phyloP scores from a whole-genome alignment of 2,888 invertebrate genomes.

The Zaprionus obscuricornis region DNA sequence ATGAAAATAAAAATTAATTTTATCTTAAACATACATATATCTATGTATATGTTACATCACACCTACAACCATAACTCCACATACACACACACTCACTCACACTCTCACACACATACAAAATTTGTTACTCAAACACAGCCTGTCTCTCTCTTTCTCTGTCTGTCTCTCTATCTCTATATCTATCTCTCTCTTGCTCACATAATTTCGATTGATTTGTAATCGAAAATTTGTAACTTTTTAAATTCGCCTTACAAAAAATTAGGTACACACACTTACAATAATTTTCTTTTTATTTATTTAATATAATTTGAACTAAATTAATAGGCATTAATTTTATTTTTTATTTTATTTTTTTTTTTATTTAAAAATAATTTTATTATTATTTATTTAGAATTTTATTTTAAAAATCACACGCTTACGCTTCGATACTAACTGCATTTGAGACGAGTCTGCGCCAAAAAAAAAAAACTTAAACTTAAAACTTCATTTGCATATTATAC shows the following conservation, averaged over 20 bases:
- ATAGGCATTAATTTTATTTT: constrained; percentile 21
- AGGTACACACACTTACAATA: constrained; percentile 38
- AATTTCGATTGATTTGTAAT: constrained; percentile 40
- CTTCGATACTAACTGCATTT: constrained; percentile 74
- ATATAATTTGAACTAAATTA: constrained; percentile 5
- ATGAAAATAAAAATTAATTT: constrained; percentile 1
- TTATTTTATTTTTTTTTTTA: background rate
- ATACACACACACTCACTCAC: constrained; percentile 25
- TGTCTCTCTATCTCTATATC: constrained; percentile 33
- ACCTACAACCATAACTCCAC: constrained; percentile 6
- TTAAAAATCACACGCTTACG: constrained; percentile 65
- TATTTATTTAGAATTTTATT: constrained; percentile 12
- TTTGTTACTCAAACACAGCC: too few relatives aligned
- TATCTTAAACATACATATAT: constrained; percentile 16
- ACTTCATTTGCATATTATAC: constrained; percentile 53
- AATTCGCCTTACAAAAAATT: constrained; percentile 23
- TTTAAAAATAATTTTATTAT: constrained; percentile 2
- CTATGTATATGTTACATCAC: constrained; percentile 28
- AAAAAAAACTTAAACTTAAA: constrained; percentile 14
- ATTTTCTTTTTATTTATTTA: constrained; percentile 22
- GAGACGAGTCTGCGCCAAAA: constrained; percentile 49
- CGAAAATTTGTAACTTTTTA: constrained; percentile 30
- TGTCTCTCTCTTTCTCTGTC: constrained; percentile 52
- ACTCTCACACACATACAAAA: constrained; percentile 36
- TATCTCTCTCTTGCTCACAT: constrained; percentile 53